These are phyloP conservation scores for Battus philenor DNA, from an alignment of 1,140 invertebrate genomes.

Conservation along the genomic window DNA sequence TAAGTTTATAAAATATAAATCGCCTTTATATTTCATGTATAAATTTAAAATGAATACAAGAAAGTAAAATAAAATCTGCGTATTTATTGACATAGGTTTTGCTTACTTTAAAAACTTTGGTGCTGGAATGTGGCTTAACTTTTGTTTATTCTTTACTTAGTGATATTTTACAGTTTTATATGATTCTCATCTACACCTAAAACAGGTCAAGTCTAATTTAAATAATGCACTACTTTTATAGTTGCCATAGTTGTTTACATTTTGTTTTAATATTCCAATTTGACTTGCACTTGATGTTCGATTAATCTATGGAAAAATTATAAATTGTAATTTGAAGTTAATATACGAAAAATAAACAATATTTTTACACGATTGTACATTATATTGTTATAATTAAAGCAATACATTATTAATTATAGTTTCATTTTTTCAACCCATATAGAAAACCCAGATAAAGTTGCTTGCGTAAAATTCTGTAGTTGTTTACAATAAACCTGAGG, in stretches of 20 bases:
- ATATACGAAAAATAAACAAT: background rate
- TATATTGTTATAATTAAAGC: conserved; percentile 2
- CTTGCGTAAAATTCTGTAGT: too few species aligned
- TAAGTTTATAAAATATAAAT: background rate
- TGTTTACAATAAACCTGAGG: too few species aligned
- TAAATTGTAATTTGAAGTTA: background rate
- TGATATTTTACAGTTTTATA: conserved; percentile 14
- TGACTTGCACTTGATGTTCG: too few species aligned
- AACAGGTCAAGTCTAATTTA: too few species aligned
- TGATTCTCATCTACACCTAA: too few species aligned
- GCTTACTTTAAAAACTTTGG: conserved; percentile 5
- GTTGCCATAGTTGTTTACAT: too few species aligned
- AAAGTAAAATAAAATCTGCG: background rate
- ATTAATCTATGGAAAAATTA: background rate
- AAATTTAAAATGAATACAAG: background rate
- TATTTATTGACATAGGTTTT: background rate
- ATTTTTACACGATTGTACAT: conserved; percentile 1
- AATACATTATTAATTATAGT: background rate
- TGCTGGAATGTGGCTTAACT: conserved; percentile 16
- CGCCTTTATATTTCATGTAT: background rate
- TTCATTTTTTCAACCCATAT: too few species aligned
- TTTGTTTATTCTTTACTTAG: conserved; percentile 17
- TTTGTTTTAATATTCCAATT: too few species aligned
- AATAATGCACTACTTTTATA: too few species aligned
- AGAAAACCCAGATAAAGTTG: too few species aligned